Base-by-base conservation (phyloP, 2,888 invertebrate species). In the Seladonia tumulorum region DNA sequence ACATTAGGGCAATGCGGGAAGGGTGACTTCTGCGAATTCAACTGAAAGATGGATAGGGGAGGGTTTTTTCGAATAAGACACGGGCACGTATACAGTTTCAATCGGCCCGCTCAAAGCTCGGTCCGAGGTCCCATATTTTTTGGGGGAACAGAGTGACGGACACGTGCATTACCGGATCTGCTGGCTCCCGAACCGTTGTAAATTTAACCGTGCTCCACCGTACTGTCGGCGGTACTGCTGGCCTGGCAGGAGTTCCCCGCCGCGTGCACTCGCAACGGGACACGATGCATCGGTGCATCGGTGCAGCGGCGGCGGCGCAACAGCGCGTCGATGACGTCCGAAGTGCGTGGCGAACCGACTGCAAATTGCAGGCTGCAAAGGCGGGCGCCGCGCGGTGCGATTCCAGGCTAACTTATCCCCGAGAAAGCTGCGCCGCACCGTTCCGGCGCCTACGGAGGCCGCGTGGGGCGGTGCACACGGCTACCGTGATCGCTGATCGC, bases 291-390 rank as follows among this genome's bases (percentile, higher is more conserved):
- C 57, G 72, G 76, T 77, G 63, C 53, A 53, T 22, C 29, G 63
- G 16, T n/a, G 57, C 57, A 12, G 57, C 57, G 57, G 57, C 57
- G n/a, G 57, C 57, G 57, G 57, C 57, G n/a, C n/a, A n/a, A 57
- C 57, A 22, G 49, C 49, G 57, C 57, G 71, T 22, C 76, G 53
- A 76, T 74, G 80, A 81, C 85, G 85, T 85, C 68, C 77, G 29
- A 47, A 75, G 81, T 81, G 76, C 81, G 87, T 81, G 76, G 76
- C 80, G 76, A 70, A 70, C 79, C 79, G 79, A 68, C 71, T 79
- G 83, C 75, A 86, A 87, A 81, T 86, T 81, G 83, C 79, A 81
- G 68, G 57, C 86, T 74, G 74, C 75, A 76, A 81, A 53, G 74
- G 66, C 60, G 76, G 57, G 66, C 70, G 74, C 22, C 79, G 74